These are phyloP conservation scores for Nephrotoma appendiculata DNA, from an alignment of 2,888 invertebrate genomes.

Conservation along the genomic window DNA sequence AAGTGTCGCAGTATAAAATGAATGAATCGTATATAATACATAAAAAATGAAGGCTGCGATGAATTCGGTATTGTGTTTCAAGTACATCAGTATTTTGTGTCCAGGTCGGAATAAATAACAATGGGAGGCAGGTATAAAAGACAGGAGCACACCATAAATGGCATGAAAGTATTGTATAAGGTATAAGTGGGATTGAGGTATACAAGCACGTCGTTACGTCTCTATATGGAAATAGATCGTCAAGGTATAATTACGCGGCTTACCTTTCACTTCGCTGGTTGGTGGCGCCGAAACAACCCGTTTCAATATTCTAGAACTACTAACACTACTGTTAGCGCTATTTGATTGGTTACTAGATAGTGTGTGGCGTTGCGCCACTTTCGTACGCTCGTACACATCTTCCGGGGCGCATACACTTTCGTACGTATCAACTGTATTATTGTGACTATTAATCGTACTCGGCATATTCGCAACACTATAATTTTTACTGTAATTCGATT, in stretches of 20 bases:
- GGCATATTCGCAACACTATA: background rate
- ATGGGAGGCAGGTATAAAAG: background rate
- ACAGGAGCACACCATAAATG: background rate
- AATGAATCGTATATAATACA: background rate
- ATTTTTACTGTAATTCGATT: background rate
- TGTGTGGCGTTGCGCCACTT: conserved; percentile 23
- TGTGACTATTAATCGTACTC: background rate
- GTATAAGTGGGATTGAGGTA: background rate
- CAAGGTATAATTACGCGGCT: background rate
- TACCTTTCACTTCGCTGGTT: conserved; percentile 28
- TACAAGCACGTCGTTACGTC: background rate
- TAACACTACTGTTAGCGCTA: conserved; percentile 18
- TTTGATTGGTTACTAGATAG: conserved; percentile 22
- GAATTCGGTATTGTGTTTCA: background rate
- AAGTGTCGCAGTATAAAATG: background rate
- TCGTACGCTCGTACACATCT: conserved; percentile 29
- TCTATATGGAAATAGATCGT: background rate
- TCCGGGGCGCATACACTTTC: conserved; percentile 33
- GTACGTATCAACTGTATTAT: conserved; percentile 29
- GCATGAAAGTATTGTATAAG: background rate
- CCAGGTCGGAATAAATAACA: background rate
- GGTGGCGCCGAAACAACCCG: conserved; percentile 42
- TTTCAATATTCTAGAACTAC: conserved; percentile 33
- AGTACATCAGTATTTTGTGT: background rate
- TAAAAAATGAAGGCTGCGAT: background rate